These are phyloP conservation scores for Eupeodes luniger DNA, from an alignment of 2,888 invertebrate species.

Conservation along the genomic window DNA sequence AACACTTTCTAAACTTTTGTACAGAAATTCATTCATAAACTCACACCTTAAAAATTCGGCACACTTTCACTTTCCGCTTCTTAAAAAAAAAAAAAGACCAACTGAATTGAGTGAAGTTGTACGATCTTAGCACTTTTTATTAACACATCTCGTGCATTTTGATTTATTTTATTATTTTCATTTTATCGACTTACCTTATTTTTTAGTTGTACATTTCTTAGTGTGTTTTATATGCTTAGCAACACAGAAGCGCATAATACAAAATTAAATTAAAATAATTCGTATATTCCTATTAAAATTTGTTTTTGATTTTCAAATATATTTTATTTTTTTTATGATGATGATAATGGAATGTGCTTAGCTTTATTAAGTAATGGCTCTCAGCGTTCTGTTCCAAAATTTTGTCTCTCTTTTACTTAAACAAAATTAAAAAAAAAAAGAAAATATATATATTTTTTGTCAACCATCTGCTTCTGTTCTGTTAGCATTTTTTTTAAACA, in stretches of 20 bases:
- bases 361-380: conserved; percentile 69
- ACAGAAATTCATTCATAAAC: neutral
- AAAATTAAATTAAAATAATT: conserved; percentile 40
- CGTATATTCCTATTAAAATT: conserved; percentile 27
- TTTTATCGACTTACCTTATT: conserved; percentile 36
- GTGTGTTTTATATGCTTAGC: conserved; percentile 70
- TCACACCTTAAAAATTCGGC: neutral
- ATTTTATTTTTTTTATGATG: conserved; percentile 43
- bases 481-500: conserved; percentile 57
- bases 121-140: conserved; percentile 44
- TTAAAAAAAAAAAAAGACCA: neutral
- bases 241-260: conserved; percentile 74
- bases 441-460: conserved; percentile 15
- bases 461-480: conserved; percentile 71
- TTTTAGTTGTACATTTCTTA: conserved; percentile 37
- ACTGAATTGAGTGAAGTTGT: conserved; percentile 57
- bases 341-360: conserved; percentile 69
- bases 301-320: conserved; percentile 34
- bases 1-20: too few relatives aligned
- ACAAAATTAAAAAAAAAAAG: conserved; percentile 1
- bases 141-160: conserved; percentile 29
- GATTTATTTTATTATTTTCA: conserved; percentile 14
- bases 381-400: conserved; percentile 65
- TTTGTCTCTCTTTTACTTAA: conserved; percentile 47
- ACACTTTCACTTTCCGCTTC: neutral